These are phyloP conservation scores for Sylvia borin DNA, from an alignment of 2,797 vertebrate species.

Conservation along the genomic window DNA sequence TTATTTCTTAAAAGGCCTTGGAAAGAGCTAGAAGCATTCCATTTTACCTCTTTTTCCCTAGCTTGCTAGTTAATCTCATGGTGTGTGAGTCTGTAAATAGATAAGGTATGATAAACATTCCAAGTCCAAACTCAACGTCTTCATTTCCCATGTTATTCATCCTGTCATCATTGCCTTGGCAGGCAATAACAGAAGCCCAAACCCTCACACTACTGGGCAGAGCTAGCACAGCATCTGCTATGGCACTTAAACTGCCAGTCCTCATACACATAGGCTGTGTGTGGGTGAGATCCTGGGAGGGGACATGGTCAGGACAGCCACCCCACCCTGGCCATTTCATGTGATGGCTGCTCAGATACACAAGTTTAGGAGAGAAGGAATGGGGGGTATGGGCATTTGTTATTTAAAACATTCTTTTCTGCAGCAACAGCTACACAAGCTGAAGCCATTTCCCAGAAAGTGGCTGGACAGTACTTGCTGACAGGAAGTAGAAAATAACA, in stretches of 20 bases:
- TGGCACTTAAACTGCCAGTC: too few relatives aligned
- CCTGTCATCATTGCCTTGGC: too few relatives aligned
- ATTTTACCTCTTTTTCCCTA: too few relatives aligned
- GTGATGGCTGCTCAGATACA: not conserved
- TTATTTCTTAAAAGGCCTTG: too few relatives aligned
- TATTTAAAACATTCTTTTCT: not conserved
- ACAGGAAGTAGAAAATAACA: not conserved
- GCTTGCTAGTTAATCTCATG: too few relatives aligned
- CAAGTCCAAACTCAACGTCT: too few relatives aligned
- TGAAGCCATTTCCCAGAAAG: not conserved
- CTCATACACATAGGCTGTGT: accelerated
- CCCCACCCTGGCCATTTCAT: not conserved
- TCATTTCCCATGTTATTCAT: too few relatives aligned
- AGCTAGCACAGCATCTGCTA: not conserved
- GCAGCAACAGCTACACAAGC: not conserved
- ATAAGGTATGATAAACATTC: too few relatives aligned
- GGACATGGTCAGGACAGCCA: not conserved
- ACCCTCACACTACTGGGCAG: not conserved
- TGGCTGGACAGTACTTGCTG: not conserved
- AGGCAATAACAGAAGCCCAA: too few relatives aligned
- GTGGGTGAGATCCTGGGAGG: accelerated
- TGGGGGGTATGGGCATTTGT: not conserved
- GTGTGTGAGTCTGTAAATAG: too few relatives aligned
- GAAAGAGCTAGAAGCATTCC: too few relatives aligned
- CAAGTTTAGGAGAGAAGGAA: not conserved